phyloP scores from a whole-genome alignment of 2,888 invertebrate species.

The Hemaris fuciformis region DNA sequence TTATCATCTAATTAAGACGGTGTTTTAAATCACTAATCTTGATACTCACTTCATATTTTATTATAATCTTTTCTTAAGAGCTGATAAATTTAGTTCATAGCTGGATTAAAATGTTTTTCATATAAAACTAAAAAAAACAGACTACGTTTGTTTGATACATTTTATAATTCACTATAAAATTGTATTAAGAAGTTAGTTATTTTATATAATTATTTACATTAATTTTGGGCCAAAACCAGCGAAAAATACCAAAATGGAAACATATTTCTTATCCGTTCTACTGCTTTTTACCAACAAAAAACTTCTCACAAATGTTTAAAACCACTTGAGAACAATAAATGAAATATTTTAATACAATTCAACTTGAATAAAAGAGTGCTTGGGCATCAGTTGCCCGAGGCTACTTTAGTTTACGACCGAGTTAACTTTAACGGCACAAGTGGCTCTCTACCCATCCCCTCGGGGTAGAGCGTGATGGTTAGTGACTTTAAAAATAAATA shows the following conservation, averaged over 20 bases:
- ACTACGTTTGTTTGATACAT: no score
- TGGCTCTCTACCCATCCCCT: slow-evolving; percentile 6
- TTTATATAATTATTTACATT: no score
- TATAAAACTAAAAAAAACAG: no score
- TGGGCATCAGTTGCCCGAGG: slow-evolving; percentile 50
- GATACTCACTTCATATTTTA: no score
- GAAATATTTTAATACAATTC: slow-evolving; percentile 15
- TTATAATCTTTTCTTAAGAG: no score
- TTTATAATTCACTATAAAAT: no score
- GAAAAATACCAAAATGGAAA: not conserved
- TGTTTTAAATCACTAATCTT: no score
- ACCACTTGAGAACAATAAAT: slow-evolving; percentile 35
- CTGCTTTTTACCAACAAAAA: not conserved
- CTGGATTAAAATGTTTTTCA: no score
- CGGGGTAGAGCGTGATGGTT: slow-evolving; percentile 1
- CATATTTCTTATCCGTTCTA: not conserved
- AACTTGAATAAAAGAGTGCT: slow-evolving; percentile 36
- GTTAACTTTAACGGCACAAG: slow-evolving; percentile 19
- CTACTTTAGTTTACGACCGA: slow-evolving; percentile 26
- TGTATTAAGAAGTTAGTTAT: no score
- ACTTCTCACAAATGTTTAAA: slow-evolving; percentile 36
- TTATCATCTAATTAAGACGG: no score
- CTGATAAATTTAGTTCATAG: no score
- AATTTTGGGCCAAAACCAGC: not conserved
- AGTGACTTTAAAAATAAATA: slow-evolving; percentile 10